Conservation (phyloP, 2,797 vertebrate genomes). For the Sylvilagus floridanus region DNA sequence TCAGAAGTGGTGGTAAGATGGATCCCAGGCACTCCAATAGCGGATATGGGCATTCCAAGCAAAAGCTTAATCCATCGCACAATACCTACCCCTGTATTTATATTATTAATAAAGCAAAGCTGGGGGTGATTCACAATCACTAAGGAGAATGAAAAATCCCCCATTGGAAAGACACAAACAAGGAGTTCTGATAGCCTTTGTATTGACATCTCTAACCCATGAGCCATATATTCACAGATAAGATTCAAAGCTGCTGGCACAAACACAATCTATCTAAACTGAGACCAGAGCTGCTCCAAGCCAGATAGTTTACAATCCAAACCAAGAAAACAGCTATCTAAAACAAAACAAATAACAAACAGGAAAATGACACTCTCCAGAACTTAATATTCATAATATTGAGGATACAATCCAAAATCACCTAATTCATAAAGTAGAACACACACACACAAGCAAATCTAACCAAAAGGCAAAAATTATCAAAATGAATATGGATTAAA, state of each 20-base stretch:
- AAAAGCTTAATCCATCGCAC: too few relatives aligned
- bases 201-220: neutral
- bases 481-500: slow-evolving; percentile 7
- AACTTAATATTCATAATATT: neutral
- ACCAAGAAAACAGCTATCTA: neutral
- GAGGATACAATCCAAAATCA: neutral
- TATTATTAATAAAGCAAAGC: neutral
- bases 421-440: neutral
- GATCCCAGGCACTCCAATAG: too few relatives aligned
- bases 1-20: too few relatives aligned
- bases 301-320: neutral
- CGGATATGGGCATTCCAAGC: too few relatives aligned
- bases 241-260: neutral
- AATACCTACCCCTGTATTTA: neutral
- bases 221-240: neutral
- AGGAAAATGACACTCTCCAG: neutral
- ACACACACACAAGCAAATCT: slow-evolving; percentile 6
- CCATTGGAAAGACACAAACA: neutral
- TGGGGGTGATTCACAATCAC: neutral
- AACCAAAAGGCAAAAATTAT: slow-evolving; percentile 35
- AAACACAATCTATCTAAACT: neutral
- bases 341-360: neutral
- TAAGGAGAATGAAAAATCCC: neutral
- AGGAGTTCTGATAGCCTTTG: neutral
- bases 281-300: neutral